phyloP scores from a whole-genome alignment of 2,888 invertebrate genomes.

The Glyphotaelius pellucidus region DNA sequence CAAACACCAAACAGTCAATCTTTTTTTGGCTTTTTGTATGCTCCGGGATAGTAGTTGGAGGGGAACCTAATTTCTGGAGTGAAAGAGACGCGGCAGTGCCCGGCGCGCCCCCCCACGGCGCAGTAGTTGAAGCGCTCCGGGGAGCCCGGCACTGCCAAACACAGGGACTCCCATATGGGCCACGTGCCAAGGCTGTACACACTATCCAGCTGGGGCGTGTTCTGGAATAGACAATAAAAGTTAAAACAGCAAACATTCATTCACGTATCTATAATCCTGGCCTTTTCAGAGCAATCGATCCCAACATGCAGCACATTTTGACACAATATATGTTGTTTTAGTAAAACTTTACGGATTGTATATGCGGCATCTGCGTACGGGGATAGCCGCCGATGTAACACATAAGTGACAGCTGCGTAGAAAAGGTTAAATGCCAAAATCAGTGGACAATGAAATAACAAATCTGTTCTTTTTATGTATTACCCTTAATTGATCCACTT shows the following conservation, averaged over 20 bases:
- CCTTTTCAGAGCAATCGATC: no score
- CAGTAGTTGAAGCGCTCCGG: constrained; percentile 40
- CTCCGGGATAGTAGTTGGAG: neutral
- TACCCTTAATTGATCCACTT: no score
- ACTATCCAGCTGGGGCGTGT: neutral
- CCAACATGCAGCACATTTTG: no score
- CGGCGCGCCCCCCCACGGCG: constrained; percentile 57
- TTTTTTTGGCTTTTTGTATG: neutral
- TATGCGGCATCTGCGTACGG: no score
- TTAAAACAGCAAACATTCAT: neutral
- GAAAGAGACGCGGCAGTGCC: constrained; percentile 53
- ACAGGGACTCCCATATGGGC: constrained; percentile 50
- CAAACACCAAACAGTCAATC: neutral
- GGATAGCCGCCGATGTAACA: no score
- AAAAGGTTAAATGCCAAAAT: no score
- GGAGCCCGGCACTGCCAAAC: constrained; percentile 32
- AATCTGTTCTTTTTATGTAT: no score
- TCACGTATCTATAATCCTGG: no score
- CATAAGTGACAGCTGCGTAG: no score
- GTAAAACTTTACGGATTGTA: no score
- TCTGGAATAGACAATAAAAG: neutral
- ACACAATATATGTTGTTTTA: no score
- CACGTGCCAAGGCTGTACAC: constrained; percentile 26
- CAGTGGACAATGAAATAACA: no score
- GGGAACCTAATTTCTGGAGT: constrained; percentile 11